Conservation (phyloP, 2,888 invertebrate genomes). For the Hirtodrosophila trivittata region DNA sequence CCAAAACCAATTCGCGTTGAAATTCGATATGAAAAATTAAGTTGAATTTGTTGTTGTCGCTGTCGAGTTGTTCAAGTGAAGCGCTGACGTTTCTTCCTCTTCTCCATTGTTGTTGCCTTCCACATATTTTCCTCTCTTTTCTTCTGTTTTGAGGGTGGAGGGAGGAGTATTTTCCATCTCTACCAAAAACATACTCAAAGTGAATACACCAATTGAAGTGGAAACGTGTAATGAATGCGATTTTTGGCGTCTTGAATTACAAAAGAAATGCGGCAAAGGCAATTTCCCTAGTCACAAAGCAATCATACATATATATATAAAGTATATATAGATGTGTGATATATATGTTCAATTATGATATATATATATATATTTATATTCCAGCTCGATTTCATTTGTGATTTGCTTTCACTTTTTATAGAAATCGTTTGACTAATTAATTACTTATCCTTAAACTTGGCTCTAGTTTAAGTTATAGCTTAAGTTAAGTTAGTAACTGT, state of each 20-base stretch:
- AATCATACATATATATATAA: not conserved
- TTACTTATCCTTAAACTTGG: too few relatives aligned
- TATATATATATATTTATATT: too few relatives aligned
- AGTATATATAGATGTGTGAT: not conserved
- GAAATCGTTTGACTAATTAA: too few relatives aligned
- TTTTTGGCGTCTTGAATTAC: constrained; percentile 63
- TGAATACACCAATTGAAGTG: constrained; percentile 32
- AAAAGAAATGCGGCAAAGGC: constrained; percentile 49
- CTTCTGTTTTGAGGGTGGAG: not conserved
- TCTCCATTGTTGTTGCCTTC: constrained; percentile 28
- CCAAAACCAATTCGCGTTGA: constrained; percentile 71
- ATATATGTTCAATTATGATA: too few relatives aligned
- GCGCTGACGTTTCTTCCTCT: constrained; percentile 57
- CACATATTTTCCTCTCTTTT: too few relatives aligned
- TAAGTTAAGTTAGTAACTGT: too few relatives aligned
- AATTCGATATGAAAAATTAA: constrained; percentile 75
- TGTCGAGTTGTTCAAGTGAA: constrained; percentile 68
- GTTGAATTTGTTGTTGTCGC: constrained; percentile 47
- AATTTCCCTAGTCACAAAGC: constrained; percentile 24
- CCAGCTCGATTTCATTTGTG: too few relatives aligned
- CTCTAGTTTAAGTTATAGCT: too few relatives aligned
- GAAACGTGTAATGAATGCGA: constrained; percentile 58
- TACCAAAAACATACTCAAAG: too few relatives aligned
- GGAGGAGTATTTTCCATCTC: too few relatives aligned
- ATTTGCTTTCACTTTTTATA: too few relatives aligned